These are phyloP conservation scores for Coenonympha glycerion DNA, from an alignment of 2,888 invertebrate species.

Conservation along the genomic window DNA sequence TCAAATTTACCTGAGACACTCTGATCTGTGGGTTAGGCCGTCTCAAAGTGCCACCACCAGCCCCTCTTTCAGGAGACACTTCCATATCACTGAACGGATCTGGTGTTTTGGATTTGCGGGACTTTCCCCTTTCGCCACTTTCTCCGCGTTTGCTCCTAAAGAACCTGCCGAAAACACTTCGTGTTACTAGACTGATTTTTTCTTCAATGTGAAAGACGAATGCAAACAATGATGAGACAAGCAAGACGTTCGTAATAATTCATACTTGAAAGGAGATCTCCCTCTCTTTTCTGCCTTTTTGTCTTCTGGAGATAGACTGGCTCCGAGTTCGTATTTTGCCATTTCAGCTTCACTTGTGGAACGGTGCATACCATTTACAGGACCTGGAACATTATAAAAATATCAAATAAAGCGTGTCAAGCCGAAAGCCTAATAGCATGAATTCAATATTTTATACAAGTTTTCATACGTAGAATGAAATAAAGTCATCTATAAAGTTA, in stretches of 20 bases:
- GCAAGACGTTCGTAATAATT: no score
- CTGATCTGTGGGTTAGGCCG: constrained; percentile 69
- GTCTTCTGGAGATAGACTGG: constrained; percentile 61
- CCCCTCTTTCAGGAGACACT: constrained; percentile 66
- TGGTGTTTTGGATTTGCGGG: constrained; percentile 81
- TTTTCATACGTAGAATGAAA: no score
- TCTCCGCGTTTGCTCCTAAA: constrained; percentile 88
- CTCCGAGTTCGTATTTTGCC: constrained; percentile 79
- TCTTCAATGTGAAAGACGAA: no score
- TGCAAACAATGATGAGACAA: no score
- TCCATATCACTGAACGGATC: constrained; percentile 76
- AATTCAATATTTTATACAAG: no score
- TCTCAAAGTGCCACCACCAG: constrained; percentile 40
- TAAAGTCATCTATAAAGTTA: no score
- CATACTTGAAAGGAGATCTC: constrained; percentile 92
- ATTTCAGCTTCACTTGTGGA: constrained; percentile 87
- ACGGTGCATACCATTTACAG: constrained; percentile 78
- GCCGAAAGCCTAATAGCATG: no score
- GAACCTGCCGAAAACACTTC: constrained; percentile 75
- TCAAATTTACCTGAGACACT: constrained; percentile 67
- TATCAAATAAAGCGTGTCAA: neutral
- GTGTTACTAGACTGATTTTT: no score
- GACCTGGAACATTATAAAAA: constrained; percentile 37
- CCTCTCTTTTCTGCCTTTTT: constrained; percentile 84
- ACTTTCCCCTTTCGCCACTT: constrained; percentile 79